Percentiles rank a stretch among this genome's conserved stretches.
Conservation (phyloP, 2,797 vertebrate species). For the Acanthurus lineatus region DNA sequence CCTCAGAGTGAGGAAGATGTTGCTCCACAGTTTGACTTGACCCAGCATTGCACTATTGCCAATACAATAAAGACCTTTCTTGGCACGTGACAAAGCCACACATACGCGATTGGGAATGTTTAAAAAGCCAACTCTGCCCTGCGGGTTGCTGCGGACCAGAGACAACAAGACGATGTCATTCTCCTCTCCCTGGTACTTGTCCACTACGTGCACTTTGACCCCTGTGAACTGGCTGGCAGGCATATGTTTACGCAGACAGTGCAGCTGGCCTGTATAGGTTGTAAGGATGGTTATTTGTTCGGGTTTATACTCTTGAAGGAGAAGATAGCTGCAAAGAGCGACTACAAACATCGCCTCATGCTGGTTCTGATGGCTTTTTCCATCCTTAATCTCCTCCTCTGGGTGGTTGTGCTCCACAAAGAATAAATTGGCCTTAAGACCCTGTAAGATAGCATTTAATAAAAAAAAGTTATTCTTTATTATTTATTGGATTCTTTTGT, state of each 20-base stretch:
- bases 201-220: constrained; percentile 94
- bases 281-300: constrained; percentile 97
- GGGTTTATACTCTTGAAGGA: constrained; percentile 91
- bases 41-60: constrained; percentile 91
- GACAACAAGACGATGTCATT: constrained; percentile 97
- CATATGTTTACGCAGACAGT: constrained; percentile 91
- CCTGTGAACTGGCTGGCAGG: constrained; percentile 87
- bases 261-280: constrained; percentile 93
- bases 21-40: constrained; percentile 90
- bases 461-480: constrained; percentile 16
- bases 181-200: constrained; percentile 98
- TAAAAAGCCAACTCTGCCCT: constrained; percentile 91
- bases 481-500: neutral
- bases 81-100: constrained; percentile 95
- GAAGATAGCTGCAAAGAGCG: constrained; percentile 90
- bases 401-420: constrained; percentile 90
- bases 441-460: constrained; percentile 80
- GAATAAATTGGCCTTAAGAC: constrained; percentile 90
- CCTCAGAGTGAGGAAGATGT: constrained; percentile 88
- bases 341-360: constrained; percentile 93
- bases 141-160: constrained; percentile 92
- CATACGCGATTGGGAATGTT: constrained; percentile 94
- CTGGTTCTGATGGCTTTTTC: constrained; percentile 91
- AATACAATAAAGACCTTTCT: constrained; percentile 93
- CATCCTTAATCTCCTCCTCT: constrained; percentile 91